Evolutionary conservation across 2,888 invertebrate species (phyloP), one percentile per base, ranked within the genome.

Genomic region (Ochropacha duplaris): DNA sequence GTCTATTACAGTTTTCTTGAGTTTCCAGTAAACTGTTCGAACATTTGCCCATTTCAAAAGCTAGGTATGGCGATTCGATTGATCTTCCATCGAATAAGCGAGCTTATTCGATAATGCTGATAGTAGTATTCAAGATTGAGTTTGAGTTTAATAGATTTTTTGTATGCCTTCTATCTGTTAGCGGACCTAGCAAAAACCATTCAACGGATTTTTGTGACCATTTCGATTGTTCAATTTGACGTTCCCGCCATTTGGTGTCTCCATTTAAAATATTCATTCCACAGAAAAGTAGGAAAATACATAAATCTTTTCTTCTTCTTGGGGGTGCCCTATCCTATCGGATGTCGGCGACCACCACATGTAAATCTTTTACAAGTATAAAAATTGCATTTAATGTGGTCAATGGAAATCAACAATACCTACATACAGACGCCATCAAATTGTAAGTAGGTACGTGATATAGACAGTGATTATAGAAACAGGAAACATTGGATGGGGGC

Each of bases 1-100:
- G 84, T 80, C 74, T 68, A 74, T 68, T 69, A 66, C 22, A 22
- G 34, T 31, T 34, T 52, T 52, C 52, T 34, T 52, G 0, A 52
- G 34, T 52, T 52, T 52, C 31, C 52, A 44, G 39, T 16, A 19
- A 44, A 44, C 16, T 8, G n/a, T 44, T 19, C 2, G 19, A 44
- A 1, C n/a, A n/a, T n/a, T n/a, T n/a, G n/a, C 36, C 14, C 44
- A 44, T 19, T 19, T 19, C 9, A 19, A 44, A 36, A n/a, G 36
- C n/a, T n/a, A 9, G 36, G 2, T 36, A n/a, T n/a, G 36, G n/a
- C 36, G 36, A 5, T 19, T 19, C n/a, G 9, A 44, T 19, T 44
- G 16, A 44, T 44, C 16, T 16, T 2, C 9, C 19, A 19, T 44
- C 2, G 44, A 44, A 44, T 31, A 44, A n/a, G 9, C 19, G 19